Base-by-base conservation (phyloP, 2,888 invertebrate genomes). In the Pandemis corylana region DNA sequence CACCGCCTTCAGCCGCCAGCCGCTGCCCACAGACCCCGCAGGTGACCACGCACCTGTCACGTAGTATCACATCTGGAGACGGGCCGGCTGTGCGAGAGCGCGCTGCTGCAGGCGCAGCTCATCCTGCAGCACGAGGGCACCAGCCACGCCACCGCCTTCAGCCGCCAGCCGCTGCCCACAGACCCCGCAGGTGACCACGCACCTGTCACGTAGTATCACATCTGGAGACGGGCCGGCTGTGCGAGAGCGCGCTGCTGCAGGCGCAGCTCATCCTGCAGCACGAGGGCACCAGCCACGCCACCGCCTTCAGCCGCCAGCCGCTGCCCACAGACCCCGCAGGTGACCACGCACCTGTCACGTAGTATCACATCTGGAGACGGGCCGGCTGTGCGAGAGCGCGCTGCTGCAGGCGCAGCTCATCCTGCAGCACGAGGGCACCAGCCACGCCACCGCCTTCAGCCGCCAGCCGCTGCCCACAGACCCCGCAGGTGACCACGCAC, bases 371-470 rank as follows among this genome's bases (percentile, higher is more conserved):
- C 91, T 99, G 76, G 97, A 98, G 78, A 94, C 98, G 49, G 98
- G 99, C 86, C 98, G 98, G 86, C 95, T 99, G 77, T 98, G 98
- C 0, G 98, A 99, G 36, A 98, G 97, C 85, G 98, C 99, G 0
- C 90, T 99, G 67, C 93, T 99, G 67, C 99, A 99, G 90, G 97
- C 98, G 5, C 97, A 97, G 82, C 97, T 96, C 85, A 97, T 99
- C 5, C 96, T 98, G 84, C 98, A 85, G 81, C 81, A 84, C 0
- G 99, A 99, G 93, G 99, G 99, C 73, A 97, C 98, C 5, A 97
- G 96, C 85, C 96, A 96, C 2, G 96, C 96, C 44, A 96, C 97
- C 0, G 96, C 97, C 3, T 99, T 99, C 88, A 98, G 80, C 81
- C 89, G 0, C 86, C 86, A 53, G 87, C 41, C 41, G 13, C 71